phyloP scores from a whole-genome alignment of 1,140 invertebrate genomes.

The Hylyphantes graminicola region DNA sequence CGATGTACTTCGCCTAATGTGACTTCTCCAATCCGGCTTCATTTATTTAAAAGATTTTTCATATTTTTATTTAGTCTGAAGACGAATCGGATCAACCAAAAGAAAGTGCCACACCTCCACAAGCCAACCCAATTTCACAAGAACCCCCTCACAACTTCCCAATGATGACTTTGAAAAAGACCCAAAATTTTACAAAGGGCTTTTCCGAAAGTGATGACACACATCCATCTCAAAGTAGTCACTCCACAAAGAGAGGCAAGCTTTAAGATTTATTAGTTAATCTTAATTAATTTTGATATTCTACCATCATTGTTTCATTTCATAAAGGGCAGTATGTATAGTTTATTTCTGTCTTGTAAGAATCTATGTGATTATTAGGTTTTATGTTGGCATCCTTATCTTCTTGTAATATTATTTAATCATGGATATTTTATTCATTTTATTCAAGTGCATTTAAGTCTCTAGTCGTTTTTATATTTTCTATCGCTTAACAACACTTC shows the following conservation, averaged over 20 bases:
- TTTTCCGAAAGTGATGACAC: constrained; percentile 28
- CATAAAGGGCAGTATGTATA: neutral
- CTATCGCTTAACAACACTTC: too few relatives aligned
- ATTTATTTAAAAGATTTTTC: too few relatives aligned
- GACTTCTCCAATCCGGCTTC: too few relatives aligned
- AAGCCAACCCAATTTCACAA: neutral
- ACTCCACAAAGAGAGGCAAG: constrained; percentile 13
- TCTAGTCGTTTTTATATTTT: too few relatives aligned
- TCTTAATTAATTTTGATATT: neutral
- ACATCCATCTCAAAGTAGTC: neutral
- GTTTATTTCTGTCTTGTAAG: too few relatives aligned
- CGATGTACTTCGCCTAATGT: too few relatives aligned
- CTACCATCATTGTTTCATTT: neutral
- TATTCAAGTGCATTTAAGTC: too few relatives aligned
- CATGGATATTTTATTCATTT: too few relatives aligned
- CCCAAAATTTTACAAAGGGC: constrained; percentile 2
- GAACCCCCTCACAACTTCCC: neutral
- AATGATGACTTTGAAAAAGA: constrained; percentile 17
- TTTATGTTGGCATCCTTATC: too few relatives aligned
- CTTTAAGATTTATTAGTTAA: neutral
- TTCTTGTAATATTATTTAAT: too few relatives aligned
- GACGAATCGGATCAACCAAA: constrained; percentile 22
- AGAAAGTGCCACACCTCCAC: constrained; percentile 6
- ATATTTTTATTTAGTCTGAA: constrained; percentile 6
- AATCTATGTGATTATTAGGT: too few relatives aligned